Evolutionary conservation across 92 coral and sea anemone genomes (phyloP).

Genomic region (Pocillopora grandis): DNA sequence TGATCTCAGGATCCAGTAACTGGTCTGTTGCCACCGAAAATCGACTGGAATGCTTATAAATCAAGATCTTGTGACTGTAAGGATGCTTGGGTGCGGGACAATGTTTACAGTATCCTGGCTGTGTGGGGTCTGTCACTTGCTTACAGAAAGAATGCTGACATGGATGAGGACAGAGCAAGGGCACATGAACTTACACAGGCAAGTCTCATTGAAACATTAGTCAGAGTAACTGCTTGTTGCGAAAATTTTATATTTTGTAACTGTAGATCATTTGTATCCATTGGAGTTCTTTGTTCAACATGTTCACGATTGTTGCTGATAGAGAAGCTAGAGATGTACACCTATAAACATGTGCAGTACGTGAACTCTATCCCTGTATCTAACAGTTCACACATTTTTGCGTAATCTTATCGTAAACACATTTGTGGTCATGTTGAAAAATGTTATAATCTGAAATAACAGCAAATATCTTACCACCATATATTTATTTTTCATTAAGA

Average conservation of each 20-base stretch:
- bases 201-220: not conserved
- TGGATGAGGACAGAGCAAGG: slow-evolving; percentile 95
- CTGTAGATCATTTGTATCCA: not conserved
- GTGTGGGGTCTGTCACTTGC: slow-evolving; percentile 98
- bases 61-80: slow-evolving; percentile 60
- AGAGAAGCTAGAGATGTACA: no score
- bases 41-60: slow-evolving; percentile 66
- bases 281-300: no score
- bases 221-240: no score
- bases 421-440: no score
- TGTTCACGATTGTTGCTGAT: no score
- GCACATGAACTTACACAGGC: slow-evolving; percentile 96
- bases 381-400: no score
- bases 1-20: slow-evolving; percentile 87
- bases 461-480: no score
- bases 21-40: slow-evolving; percentile 91
- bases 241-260: not conserved
- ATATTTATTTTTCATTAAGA: no score
- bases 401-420: no score
- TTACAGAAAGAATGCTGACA: slow-evolving; percentile 92
- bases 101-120: slow-evolving; percentile 94
- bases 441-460: no score
- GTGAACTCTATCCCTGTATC: no score
- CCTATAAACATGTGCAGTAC: no score
- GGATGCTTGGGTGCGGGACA: slow-evolving; percentile 98